Base-by-base conservation (phyloP, 2,888 invertebrate species). In the Ypsolopha scabrella region DNA sequence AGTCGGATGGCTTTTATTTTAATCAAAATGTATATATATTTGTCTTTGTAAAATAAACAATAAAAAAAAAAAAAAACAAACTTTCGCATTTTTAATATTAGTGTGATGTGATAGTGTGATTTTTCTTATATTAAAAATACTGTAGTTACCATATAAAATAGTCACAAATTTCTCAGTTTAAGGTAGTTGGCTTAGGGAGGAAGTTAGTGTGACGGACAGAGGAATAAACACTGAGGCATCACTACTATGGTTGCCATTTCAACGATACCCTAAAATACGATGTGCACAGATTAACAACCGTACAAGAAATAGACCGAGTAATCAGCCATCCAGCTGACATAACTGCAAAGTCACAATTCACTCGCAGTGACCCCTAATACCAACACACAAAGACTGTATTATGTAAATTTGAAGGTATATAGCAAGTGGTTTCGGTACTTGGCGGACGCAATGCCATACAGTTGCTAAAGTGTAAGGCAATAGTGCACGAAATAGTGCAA, bases 241-340 rank as follows among this genome's bases (percentile, higher is more conserved):
- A 24, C 24, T 4, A 24, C n/a, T n/a, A 24, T 24, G 24, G 24
- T 24, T 24, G 24, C 24, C 24, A 37, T 48, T 36, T 50, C 41
- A n/a, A 24, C 46, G n/a, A 34, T 34, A 10, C 41, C 10, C 34
- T 24, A 63, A 66, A 70, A 66, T 9, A 35, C 34, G 46, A 24
- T 46, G 46, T 24, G 35, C 33, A 48, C 60, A 72, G 68, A 75
- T 72, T 80, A 80, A 80, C 71, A 62, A 65, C 67, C 64, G 58
- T 57, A 62, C 58, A 68, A 59, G 69, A 77, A 82, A 79, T 81
- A 76, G 81, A 81, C 73, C 82, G 75, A 64, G 65, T 73, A 79
- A 79, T 77, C 70, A 68, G 68, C 77, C 68, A 70, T 63, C 68
- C 9, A 36, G 43, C 43, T 24, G 41, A 41, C 43, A 50, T 9